phyloP scores from a whole-genome alignment of 2,888 invertebrate species.

The Mechanitis mazaeus region DNA sequence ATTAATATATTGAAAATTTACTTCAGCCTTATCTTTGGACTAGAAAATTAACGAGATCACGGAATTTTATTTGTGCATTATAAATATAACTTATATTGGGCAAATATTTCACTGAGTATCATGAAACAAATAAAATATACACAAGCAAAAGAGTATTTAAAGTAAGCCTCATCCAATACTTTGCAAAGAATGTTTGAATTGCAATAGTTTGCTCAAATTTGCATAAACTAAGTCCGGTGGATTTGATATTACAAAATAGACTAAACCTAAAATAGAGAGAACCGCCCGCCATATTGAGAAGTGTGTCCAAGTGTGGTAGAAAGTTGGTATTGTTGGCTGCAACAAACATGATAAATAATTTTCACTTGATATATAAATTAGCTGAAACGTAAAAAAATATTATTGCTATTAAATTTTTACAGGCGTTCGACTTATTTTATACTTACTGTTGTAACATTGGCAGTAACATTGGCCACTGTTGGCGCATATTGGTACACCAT shows the following conservation, averaged over 20 bases:
- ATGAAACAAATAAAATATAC: too few species aligned
- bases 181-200: conserved; percentile 66
- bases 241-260: conserved; percentile 74
- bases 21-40: too few species aligned
- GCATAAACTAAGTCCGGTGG: conserved; percentile 72
- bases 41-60: too few species aligned
- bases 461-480: conserved; percentile 50
- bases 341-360: conserved; percentile 32
- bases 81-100: too few species aligned
- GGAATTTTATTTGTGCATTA: too few species aligned
- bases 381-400: background rate
- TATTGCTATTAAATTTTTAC: conserved; percentile 5
- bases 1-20: too few species aligned
- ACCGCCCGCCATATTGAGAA: conserved; percentile 79
- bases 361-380: background rate
- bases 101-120: too few species aligned
- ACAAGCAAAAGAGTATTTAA: background rate
- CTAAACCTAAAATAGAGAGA: conserved; percentile 74
- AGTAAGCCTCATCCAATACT: conserved; percentile 60
- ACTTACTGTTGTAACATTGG: conserved; percentile 58
- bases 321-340: conserved; percentile 72
- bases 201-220: conserved; percentile 66
- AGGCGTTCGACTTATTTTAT: background rate
- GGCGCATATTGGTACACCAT: conserved; percentile 68
- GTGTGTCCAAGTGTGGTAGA: conserved; percentile 77